Conservation (phyloP, 2,113 vertebrate species). For the Pluvianellus socialis region DNA sequence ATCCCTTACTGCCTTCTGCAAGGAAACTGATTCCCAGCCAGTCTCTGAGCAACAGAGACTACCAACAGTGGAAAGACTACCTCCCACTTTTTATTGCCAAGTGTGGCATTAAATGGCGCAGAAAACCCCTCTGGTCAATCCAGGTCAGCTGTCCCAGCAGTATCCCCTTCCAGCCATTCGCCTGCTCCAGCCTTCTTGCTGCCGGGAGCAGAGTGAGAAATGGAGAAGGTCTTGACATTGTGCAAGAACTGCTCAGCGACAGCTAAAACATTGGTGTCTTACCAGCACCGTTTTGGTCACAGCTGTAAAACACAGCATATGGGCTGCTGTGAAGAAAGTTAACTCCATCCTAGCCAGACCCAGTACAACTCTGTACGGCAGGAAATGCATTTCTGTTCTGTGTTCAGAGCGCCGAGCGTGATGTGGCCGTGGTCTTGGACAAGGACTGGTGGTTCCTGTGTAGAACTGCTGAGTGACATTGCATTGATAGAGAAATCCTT, state of each 20-base stretch:
- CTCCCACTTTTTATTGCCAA: not conserved
- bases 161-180: not conserved
- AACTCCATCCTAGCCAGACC: not conserved
- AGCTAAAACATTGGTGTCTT: not conserved
- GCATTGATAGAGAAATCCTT: not conserved
- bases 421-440: not conserved
- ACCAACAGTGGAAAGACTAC: not conserved
- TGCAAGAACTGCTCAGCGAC: not conserved
- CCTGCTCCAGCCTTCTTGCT: not conserved
- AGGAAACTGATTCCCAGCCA: not conserved
- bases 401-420: not conserved
- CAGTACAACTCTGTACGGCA: not conserved
- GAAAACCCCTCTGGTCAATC: not conserved
- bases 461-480: not conserved
- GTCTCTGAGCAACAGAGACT: not conserved
- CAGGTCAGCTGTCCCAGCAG: not conserved
- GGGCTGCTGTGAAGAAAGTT: not conserved
- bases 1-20: not conserved
- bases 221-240: not conserved
- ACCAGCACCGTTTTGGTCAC: not conserved
- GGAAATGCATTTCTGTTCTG: not conserved
- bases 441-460: not conserved
- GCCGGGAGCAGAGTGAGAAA: not conserved
- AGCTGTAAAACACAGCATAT: not conserved
- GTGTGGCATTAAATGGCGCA: not conserved